These are phyloP conservation scores for Hippasteria phrygiana DNA, from an alignment of 53 echinoderm and acorn worm species.

Conservation along the genomic window DNA sequence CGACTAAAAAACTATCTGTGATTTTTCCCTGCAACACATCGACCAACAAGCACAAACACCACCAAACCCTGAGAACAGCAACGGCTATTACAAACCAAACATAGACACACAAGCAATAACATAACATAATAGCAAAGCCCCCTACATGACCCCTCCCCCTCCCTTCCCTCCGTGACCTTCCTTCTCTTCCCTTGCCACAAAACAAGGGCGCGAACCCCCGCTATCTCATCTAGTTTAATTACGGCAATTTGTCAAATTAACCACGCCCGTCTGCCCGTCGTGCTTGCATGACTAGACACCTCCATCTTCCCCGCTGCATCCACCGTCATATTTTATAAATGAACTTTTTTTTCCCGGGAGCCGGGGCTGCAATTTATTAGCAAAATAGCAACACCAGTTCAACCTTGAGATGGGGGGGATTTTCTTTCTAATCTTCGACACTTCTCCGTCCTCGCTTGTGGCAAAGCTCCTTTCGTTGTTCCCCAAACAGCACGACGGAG, in stretches of 20 bases:
- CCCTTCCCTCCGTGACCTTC: too few species aligned
- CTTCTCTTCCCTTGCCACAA: neutral
- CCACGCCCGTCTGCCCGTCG: neutral
- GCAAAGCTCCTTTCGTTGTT: neutral
- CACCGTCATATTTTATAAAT: conserved; percentile 58
- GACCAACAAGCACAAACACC: too few species aligned
- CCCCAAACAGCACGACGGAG: neutral
- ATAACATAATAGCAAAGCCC: too few species aligned
- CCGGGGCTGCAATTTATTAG: conserved; percentile 31
- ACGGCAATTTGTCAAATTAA: conserved; percentile 52
- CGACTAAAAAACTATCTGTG: too few species aligned
- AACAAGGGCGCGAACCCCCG: neutral
- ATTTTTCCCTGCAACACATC: too few species aligned
- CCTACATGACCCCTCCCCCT: too few species aligned
- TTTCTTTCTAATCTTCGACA: conserved; percentile 1
- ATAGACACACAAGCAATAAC: too few species aligned
- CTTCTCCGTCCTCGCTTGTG: neutral
- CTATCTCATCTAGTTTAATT: conserved; percentile 52
- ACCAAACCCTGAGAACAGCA: too few species aligned
- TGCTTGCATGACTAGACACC: conserved; percentile 6
- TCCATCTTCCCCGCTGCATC: neutral
- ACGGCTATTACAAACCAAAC: too few species aligned
- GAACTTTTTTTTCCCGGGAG: neutral
- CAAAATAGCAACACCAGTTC: neutral
- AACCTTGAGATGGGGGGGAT: neutral